These are phyloP conservation scores for Acronicta aceris DNA, from an alignment of 2,888 invertebrate genomes.

Conservation along the genomic window DNA sequence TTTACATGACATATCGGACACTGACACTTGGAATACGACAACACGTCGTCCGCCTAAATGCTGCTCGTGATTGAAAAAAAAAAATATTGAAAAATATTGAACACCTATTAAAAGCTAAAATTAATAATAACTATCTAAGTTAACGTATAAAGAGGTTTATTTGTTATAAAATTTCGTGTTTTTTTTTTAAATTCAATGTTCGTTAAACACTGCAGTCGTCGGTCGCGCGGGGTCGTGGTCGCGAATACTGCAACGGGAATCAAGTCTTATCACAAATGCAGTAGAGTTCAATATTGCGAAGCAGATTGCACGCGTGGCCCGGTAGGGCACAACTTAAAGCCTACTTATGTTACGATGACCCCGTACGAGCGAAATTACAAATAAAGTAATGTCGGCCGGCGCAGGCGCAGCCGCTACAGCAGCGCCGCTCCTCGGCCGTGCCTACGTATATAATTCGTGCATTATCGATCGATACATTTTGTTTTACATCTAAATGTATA, in stretches of 20 bases:
- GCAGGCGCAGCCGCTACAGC: conserved; percentile 2
- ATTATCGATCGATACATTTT: conserved; percentile 56
- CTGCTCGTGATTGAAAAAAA: conserved; percentile 72
- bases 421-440: conserved; percentile 1
- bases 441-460: conserved; percentile 58
- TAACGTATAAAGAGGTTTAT: conserved; percentile 81
- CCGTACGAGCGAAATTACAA: conserved; percentile 63
- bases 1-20: conserved; percentile 76
- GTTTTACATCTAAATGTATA: conserved; percentile 58
- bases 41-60: conserved; percentile 74
- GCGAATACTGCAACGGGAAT: conserved; percentile 70
- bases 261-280: conserved; percentile 80
- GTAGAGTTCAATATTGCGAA: conserved; percentile 64
- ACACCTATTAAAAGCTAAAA: conserved; percentile 88
- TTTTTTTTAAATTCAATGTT: conserved; percentile 49
- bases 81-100: conserved; percentile 82
- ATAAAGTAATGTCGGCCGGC: conserved; percentile 37
- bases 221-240: conserved; percentile 61
- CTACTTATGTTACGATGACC: conserved; percentile 66
- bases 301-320: conserved; percentile 63
- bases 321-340: conserved; percentile 58
- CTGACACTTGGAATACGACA: conserved; percentile 58
- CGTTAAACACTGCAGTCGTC: conserved; percentile 59
- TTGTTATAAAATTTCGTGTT: conserved; percentile 69
- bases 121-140: conserved; percentile 85